These are phyloP conservation scores for zebrafish (Danio rerio) DNA, from an alignment of 2,113 vertebrate species.

Conservation along the genomic window DNA sequence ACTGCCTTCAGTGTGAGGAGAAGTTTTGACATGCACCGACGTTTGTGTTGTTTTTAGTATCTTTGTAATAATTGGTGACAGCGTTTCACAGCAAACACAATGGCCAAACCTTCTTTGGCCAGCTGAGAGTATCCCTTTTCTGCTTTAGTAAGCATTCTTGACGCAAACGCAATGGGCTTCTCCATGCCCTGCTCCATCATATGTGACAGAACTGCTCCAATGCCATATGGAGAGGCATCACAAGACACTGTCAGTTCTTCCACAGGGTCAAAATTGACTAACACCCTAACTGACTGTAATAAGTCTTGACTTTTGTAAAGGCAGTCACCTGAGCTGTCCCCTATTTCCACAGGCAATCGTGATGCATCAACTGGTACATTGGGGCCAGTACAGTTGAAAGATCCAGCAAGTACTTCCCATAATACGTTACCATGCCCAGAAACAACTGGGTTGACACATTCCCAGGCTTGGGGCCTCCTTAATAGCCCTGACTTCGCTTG, in stretches of 20 bases:
- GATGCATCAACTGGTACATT: too few species aligned
- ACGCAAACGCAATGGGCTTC: neutral
- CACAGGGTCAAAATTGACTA: neutral
- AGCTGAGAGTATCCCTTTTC: neutral
- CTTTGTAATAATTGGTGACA: neutral
- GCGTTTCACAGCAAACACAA: neutral
- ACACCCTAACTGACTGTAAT: neutral
- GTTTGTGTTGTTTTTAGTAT: too few species aligned
- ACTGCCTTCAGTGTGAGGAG: too few species aligned
- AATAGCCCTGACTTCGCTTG: too few species aligned
- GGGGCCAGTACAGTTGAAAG: too few species aligned
- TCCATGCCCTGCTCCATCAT: neutral
- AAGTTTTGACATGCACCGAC: too few species aligned
- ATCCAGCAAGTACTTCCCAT: too few species aligned
- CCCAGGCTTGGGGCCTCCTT: too few species aligned
- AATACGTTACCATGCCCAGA: too few species aligned
- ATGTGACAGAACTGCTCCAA: neutral
- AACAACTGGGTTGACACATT: too few species aligned
- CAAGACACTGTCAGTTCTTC: neutral
- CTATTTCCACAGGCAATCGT: neutral
- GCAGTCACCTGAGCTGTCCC: neutral
- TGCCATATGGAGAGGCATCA: neutral
- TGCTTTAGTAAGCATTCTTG: neutral
- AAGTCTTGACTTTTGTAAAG: neutral
- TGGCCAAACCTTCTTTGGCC: neutral